phyloP scores from a whole-genome alignment of 2,888 invertebrate species.

The Melanchra persicariae region DNA sequence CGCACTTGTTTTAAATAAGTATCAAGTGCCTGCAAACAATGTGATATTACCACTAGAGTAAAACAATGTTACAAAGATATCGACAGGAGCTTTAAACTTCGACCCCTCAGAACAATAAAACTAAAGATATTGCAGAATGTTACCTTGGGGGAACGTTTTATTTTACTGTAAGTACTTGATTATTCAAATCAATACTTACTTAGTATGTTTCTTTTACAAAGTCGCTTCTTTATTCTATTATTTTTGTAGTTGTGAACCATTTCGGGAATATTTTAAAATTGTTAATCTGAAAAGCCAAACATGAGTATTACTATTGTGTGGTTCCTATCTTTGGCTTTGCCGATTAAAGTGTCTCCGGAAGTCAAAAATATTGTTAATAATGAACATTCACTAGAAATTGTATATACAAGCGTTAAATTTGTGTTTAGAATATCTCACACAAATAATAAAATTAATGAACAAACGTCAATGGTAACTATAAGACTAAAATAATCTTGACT shows the following conservation, averaged over 20 bases:
- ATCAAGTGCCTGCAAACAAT: conserved; percentile 42
- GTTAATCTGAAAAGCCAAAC: too few relatives aligned
- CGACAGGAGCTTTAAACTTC: conserved; percentile 47
- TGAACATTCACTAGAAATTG: too few relatives aligned
- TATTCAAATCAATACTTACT: conserved; percentile 51
- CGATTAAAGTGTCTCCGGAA: too few relatives aligned
- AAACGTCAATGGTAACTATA: background rate
- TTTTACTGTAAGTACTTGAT: conserved; percentile 31
- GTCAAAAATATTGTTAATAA: too few relatives aligned
- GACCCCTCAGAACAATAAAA: conserved; percentile 47
- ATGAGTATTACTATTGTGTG: too few relatives aligned
- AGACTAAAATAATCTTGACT: background rate
- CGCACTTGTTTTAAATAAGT: background rate
- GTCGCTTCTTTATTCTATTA: too few relatives aligned
- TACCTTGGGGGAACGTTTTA: conserved; percentile 35
- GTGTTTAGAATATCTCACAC: background rate
- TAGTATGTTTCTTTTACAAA: conserved; percentile 19
- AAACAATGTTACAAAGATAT: conserved; percentile 54
- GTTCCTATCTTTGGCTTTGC: too few relatives aligned
- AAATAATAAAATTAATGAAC: background rate
- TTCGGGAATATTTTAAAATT: too few relatives aligned
- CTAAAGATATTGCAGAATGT: conserved; percentile 45
- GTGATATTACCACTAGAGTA: conserved; percentile 36
- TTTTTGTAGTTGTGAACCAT: too few relatives aligned
- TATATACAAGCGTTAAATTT: too few relatives aligned